phyloP scores from a whole-genome alignment of 2,797 vertebrate genomes.

The Remorina albescens region DNA sequence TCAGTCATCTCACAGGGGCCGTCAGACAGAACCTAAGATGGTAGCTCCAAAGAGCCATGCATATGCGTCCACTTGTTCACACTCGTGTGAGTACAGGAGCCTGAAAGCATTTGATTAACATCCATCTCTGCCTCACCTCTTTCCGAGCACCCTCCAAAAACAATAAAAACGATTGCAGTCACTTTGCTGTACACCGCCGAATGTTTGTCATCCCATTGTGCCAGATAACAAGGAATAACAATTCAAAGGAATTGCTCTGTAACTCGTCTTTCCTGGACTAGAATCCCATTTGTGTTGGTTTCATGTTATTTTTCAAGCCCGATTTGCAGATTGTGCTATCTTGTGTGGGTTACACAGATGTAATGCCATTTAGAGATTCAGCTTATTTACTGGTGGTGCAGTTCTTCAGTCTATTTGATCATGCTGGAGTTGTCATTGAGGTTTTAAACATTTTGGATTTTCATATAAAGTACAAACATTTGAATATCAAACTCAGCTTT shows the following conservation, averaged over 20 bases:
- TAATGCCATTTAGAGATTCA: background rate
- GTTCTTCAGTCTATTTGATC: background rate
- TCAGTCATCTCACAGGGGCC: slow-evolving; percentile 66
- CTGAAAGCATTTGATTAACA: slow-evolving; percentile 71
- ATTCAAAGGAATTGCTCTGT: slow-evolving; percentile 21
- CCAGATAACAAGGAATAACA: slow-evolving; percentile 50
- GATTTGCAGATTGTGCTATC: slow-evolving; percentile 15
- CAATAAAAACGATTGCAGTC: slow-evolving; percentile 70
- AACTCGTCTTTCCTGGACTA: slow-evolving; percentile 46
- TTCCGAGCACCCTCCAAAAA: slow-evolving; percentile 50
- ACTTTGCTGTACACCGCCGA: slow-evolving; percentile 56
- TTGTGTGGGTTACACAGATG: background rate
- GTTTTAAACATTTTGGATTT: background rate
- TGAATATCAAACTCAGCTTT: background rate
- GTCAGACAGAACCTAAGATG: slow-evolving; percentile 54
- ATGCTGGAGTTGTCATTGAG: background rate
- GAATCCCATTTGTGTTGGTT: slow-evolving; percentile 42
- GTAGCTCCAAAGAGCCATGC: slow-evolving; percentile 38
- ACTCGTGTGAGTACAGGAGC: slow-evolving; percentile 22
- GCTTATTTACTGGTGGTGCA: background rate
- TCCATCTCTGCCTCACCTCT: slow-evolving; percentile 56
- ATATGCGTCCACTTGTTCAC: slow-evolving; percentile 31
- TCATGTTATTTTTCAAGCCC: slow-evolving; percentile 17
- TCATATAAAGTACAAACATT: background rate
- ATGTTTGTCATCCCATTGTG: slow-evolving; percentile 69